phyloP scores from a whole-genome alignment of 2,888 invertebrate species.

The Lycaena phlaeas region DNA sequence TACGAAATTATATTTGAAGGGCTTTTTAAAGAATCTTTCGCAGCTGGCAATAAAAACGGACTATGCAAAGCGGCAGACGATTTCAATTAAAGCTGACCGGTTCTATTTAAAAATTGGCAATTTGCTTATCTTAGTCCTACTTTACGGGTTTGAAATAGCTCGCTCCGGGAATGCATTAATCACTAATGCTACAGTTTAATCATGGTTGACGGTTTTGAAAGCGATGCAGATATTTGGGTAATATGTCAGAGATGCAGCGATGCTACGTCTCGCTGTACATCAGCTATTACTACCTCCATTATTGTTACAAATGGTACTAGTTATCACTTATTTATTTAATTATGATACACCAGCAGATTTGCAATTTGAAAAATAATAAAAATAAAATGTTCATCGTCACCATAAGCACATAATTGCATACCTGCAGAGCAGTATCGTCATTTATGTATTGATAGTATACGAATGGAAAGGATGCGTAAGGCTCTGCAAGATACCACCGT shows the following conservation, averaged over 20 bases:
- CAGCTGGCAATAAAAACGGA: too few species aligned
- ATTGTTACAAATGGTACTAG: too few species aligned
- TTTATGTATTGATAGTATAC: too few species aligned
- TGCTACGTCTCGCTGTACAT: background rate
- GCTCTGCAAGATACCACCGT: too few species aligned
- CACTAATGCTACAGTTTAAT: constrained; percentile 36
- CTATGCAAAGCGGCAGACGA: constrained; percentile 8
- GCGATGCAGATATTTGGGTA: constrained; percentile 44
- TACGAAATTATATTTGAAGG: background rate
- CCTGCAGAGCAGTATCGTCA: too few species aligned
- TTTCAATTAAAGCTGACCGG: background rate
- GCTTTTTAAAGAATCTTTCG: background rate
- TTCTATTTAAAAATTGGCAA: constrained; percentile 7
- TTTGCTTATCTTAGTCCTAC: background rate
- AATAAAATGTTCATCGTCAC: too few species aligned
- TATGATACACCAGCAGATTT: too few species aligned
- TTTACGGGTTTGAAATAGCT: background rate
- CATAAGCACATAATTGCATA: too few species aligned
- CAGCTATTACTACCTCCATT: too few species aligned
- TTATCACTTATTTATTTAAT: too few species aligned
- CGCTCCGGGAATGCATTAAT: constrained; percentile 20
- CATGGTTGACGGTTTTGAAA: constrained; percentile 53
- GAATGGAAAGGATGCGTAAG: too few species aligned
- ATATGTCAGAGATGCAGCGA: constrained; percentile 12
- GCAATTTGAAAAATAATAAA: too few species aligned